Conservation (phyloP, 2,797 vertebrate species). For the Pteronotus mesoamericanus region DNA sequence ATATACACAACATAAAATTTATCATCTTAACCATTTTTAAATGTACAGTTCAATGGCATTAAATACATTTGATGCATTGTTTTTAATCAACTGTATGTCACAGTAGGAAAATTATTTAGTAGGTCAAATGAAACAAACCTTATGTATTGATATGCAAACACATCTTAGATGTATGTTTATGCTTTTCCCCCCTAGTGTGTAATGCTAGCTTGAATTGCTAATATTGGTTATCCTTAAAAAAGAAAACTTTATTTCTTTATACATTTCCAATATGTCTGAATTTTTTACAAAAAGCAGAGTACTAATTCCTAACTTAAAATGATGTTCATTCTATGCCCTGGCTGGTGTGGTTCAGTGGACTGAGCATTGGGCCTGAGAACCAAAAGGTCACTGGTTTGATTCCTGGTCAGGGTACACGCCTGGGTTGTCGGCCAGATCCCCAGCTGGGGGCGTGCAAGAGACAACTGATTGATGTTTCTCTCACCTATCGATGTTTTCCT, state of each 20-base stretch:
- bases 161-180: neutral
- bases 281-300: neutral
- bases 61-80: neutral
- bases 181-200: neutral
- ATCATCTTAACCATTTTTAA: neutral
- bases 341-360: neutral
- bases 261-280: neutral
- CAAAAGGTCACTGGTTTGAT: neutral
- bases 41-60: neutral
- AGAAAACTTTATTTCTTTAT: slow-evolving; percentile 10
- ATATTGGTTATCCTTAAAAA: neutral
- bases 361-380: neutral
- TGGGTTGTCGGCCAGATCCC: neutral
- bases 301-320: slow-evolving; percentile 20
- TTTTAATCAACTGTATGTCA: neutral
- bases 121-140: slow-evolving; percentile 4
- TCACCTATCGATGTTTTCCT: neutral
- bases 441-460: neutral
- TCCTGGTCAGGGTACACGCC: neutral
- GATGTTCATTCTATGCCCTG: neutral
- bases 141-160: neutral
- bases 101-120: slow-evolving; percentile 5
- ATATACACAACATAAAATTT: neutral
- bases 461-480: neutral
- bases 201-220: neutral